These are phyloP conservation scores for Uria aalge DNA, from an alignment of 2,113 vertebrate genomes.

Conservation along the genomic window DNA sequence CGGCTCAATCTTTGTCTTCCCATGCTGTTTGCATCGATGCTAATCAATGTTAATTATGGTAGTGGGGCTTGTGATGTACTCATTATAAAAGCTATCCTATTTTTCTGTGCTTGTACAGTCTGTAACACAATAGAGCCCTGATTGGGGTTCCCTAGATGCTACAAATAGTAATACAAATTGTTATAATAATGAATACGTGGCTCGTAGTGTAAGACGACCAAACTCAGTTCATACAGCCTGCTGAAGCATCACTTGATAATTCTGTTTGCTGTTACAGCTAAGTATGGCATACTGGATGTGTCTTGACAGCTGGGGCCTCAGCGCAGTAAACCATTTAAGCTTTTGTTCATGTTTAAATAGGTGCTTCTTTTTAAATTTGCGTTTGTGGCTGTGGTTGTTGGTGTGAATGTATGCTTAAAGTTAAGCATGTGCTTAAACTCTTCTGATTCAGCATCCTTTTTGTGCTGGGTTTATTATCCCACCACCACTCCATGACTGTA, in stretches of 20 bases:
- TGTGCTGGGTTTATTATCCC: neutral
- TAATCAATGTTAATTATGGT: conserved; percentile 62
- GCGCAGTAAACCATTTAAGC: neutral
- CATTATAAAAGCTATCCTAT: conserved; percentile 49
- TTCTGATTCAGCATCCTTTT: neutral
- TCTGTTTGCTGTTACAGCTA: neutral
- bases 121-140: conserved; percentile 44
- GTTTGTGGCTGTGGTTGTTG: neutral
- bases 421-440: neutral
- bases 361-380: neutral
- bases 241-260: neutral
- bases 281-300: neutral
- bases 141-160: conserved; percentile 48
- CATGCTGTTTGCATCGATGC: conserved; percentile 45
- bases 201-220: neutral
- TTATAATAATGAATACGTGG: conserved; percentile 9
- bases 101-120: conserved; percentile 20
- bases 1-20: conserved; percentile 53
- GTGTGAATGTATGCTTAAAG: neutral
- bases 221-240: neutral
- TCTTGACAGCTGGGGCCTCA: neutral
- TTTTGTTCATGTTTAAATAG: neutral
- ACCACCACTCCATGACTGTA: rapidly evolving
- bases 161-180: conserved; percentile 40
- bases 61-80: conserved; percentile 52